Evolutionary conservation across 2,113 vertebrate species (phyloP), one percentile per base, ranked within the genome.

Genomic region (Tachycineta bicolor): DNA sequence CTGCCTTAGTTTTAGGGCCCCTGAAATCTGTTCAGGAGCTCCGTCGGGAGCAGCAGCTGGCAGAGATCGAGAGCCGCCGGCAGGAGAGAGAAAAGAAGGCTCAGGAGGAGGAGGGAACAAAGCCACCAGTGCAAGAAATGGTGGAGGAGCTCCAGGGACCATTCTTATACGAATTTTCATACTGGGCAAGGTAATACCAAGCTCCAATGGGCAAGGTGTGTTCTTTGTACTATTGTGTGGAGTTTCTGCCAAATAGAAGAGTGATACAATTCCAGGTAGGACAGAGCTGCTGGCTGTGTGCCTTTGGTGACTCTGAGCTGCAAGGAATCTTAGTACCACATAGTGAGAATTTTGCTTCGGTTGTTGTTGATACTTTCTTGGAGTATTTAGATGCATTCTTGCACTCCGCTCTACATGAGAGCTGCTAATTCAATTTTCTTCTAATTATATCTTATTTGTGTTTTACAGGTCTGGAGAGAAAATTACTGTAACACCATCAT

Each of bases 111-210:
- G 97, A 98, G 0, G 98, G 98, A 95, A 96, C 52, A 96, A 98
- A 97, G 20, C 98, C 98, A 6, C 99, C 98, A 0, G 97, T 98
- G 59, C 98, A 98, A 11, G 99, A 99, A 94, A 98, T 98, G 97
- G 99, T 99, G 21, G 99, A 99, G 12, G 99, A 99, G 21, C 96
- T 99, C 14, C 98, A 98, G 15, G 99, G 99, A 21, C 99, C 99
- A 0, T 99, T 99, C 96, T 98, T 98, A 28, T 99, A 99, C 14
- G 99, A 99, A 75, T 99, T 99, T 94, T 99, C 99, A 11, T 99
- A 99, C 94, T 99, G 99, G 99, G 99, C 99, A 71, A 98, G 99
- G 99, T 99, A 81, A 23, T 90, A 12, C 0, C 34, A 14, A 31
- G 26, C n/a, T 83, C 23, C 46, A 56, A 0, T 29, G 63, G 46